Base-by-base conservation (phyloP, 2,797 vertebrate species). In the Anguilla megastoma region DNA sequence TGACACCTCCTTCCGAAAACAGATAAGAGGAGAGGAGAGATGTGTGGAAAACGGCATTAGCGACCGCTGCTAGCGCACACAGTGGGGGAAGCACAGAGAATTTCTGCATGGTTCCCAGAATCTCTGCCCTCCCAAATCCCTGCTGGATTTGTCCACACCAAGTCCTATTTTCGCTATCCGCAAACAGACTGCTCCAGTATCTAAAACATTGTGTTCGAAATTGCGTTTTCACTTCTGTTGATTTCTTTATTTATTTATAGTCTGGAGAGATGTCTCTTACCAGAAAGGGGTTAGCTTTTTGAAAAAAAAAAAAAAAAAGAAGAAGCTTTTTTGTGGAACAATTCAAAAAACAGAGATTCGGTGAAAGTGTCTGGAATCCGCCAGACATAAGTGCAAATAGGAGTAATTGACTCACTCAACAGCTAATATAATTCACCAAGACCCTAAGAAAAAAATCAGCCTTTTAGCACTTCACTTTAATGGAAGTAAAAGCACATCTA, bases 401-500 rank as follows among this genome's bases (percentile, higher is more conserved):
- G 45, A 82, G 79, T 50, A 82, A 82, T n/a, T 82, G 79, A 82
- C 21, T 48, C 79, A 82, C 79, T 82, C 79, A 82, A 82, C 21
- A 82, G 79, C 21, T 82, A 82, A 82, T 50, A 50, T 82, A 82
- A 82, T 82, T 82, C 79, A 82, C 18, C 74, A 45, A 79, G 74
- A 36, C 21, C 36, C 74, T 45, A 79, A 79, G 21, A n/a, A 82
- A 48, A 82, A 50, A 82, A 50, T 8, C 21, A 50, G 45, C 79
- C 79, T 82, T 82, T 82, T 50, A 82, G 41, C 41, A 82, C 79
- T 48, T 18, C 6, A 58, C 50, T 30, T 85, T 85, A 85, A 56
- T 85, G 84, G 56, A 85, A 33, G 50, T 85, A 85, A 85, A 85
- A 54, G 45, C 54, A 33, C 50, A 45, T 85, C 84, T 85, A 56